phyloP scores from a whole-genome alignment of 2,113 vertebrate genomes.

The Rhea americana region DNA sequence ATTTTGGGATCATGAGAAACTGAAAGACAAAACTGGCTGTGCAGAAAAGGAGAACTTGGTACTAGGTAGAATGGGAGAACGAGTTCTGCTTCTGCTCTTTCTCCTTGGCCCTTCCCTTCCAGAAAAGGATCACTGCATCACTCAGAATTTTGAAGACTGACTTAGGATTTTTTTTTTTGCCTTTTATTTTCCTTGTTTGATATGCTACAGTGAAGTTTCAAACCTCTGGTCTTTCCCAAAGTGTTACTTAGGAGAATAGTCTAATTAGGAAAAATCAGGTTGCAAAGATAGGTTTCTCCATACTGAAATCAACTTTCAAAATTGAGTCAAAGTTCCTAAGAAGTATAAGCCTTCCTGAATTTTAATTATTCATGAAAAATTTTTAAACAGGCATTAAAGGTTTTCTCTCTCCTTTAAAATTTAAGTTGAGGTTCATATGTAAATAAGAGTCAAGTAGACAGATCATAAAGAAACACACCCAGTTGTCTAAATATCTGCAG shows the following conservation, averaged over 20 bases:
- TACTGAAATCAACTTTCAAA: not conserved
- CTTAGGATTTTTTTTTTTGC: accelerated
- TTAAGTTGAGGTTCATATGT: not conserved
- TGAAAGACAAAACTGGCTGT: not conserved
- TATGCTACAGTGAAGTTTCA: not conserved
- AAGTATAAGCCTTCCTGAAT: not conserved
- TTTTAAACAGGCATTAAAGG: accelerated
- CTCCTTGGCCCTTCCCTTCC: accelerated
- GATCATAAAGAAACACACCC: not conserved
- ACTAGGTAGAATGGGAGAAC: not conserved
- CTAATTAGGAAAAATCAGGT: not conserved
- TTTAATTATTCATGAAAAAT: not conserved
- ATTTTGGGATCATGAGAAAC: not conserved
- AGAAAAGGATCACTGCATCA: not conserved
- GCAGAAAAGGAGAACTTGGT: not conserved
- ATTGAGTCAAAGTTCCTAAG: accelerated
- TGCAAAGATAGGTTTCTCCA: accelerated
- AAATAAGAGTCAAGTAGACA: not conserved
- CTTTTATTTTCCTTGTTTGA: not conserved
- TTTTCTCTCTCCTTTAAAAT: not conserved
- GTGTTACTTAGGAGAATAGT: not conserved
- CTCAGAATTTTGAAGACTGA: not conserved
- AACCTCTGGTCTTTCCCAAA: not conserved
- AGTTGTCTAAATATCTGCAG: not conserved
- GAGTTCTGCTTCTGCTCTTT: not conserved